A percentile compares a stretch with the other conserved stretches of the same genome.
These are phyloP conservation scores for Aselliscus stoliczkanus DNA, from an alignment of 2,797 vertebrate species.

Conservation along the genomic window DNA sequence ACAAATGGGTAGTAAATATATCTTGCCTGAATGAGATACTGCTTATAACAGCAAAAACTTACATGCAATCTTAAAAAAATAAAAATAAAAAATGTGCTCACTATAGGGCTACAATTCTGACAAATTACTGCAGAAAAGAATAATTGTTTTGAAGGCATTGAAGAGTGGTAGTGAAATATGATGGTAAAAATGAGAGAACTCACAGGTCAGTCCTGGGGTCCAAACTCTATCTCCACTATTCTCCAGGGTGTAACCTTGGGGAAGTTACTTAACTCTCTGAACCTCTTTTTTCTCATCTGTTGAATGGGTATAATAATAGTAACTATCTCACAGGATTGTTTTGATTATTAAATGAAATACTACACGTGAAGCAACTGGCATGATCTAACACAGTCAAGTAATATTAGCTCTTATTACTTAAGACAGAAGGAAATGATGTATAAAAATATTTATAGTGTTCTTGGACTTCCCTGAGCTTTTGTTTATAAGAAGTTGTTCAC, in stretches of 20 bases:
- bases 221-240: not conserved
- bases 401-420: not conserved
- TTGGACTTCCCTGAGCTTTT: not conserved
- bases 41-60: constrained; percentile 14
- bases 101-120: not conserved
- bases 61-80: not conserved
- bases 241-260: not conserved
- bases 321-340: not conserved
- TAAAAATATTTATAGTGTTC: not conserved
- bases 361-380: not conserved
- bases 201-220: not conserved
- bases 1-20: not conserved
- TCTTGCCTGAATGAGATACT: not conserved
- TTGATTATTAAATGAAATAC: not conserved
- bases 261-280: not conserved
- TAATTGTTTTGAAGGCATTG: not conserved
- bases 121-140: not conserved
- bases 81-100: not conserved
- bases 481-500: not conserved
- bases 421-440: not conserved
- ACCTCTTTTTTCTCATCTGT: not conserved
- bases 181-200: not conserved
- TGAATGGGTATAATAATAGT: not conserved
- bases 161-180: not conserved
- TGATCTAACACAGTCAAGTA: not conserved